A percentile compares a stretch with the other conserved stretches of the same genome.
Evolutionary conservation across 2,888 invertebrate species (phyloP).

Genomic region (Agrotis segetum): DNA sequence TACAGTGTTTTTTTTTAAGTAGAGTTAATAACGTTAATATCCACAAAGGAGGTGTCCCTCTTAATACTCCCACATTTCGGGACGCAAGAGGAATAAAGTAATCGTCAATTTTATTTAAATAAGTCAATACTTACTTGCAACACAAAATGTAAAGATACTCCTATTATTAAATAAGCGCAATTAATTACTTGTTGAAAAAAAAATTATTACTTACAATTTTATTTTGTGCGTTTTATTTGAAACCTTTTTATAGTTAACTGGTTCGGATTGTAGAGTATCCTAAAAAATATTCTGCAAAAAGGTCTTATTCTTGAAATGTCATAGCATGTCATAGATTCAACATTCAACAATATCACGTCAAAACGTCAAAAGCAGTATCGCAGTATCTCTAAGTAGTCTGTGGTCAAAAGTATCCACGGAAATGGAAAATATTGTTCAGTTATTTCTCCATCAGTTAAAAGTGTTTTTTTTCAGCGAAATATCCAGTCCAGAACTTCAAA

Average conservation of each 20-base stretch:
- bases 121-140: not conserved
- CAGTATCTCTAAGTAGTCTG: no score
- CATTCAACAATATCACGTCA: no score
- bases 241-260: not conserved
- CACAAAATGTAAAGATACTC: constrained; percentile 39
- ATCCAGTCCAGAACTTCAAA: not conserved
- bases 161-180: constrained; percentile 36
- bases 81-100: not conserved
- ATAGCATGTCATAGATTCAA: not conserved
- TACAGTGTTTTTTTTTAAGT: not conserved
- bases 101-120: not conserved
- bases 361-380: no score
- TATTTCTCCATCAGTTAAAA: not conserved
- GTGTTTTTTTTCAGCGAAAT: not conserved
- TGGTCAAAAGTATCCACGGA: not conserved
- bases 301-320: not conserved
- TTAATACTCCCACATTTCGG: not conserved
- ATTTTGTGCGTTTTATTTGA: constrained; percentile 17
- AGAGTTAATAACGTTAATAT: not conserved
- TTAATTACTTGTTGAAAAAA: constrained; percentile 14
- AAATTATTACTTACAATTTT: constrained; percentile 8
- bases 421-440: not conserved
- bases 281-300: constrained; percentile 1
- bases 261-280: no score
- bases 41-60: not conserved